phyloP scores from a whole-genome alignment of 1,140 invertebrate genomes.

The Drosophila ironensis region DNA sequence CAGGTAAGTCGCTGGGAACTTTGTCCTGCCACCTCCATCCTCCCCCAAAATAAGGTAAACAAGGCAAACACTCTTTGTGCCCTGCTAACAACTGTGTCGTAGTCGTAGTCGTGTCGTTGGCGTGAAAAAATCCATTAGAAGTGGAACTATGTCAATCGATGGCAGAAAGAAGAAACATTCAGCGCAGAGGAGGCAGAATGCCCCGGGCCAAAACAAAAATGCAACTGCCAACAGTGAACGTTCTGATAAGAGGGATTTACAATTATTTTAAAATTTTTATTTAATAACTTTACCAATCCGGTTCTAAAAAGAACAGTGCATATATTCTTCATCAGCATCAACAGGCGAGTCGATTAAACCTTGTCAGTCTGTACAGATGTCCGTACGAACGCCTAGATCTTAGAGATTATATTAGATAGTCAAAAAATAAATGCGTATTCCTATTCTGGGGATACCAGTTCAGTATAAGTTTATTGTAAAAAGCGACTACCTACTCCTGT shows the following conservation, averaged over 20 bases:
- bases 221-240: slow-evolving; percentile 3
- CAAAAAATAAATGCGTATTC: too few relatives aligned
- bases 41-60: slow-evolving; percentile 37
- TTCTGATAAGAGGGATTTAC: neutral
- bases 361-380: too few relatives aligned
- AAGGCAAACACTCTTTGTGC: slow-evolving; percentile 44
- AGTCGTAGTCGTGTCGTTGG: slow-evolving; percentile 37
- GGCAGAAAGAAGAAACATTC: slow-evolving; percentile 50
- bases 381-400: too few relatives aligned
- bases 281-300: too few relatives aligned
- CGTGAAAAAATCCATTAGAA: slow-evolving; percentile 79
- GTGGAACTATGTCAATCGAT: slow-evolving; percentile 77
- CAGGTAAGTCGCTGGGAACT: slow-evolving; percentile 64
- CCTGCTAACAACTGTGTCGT: slow-evolving; percentile 58
- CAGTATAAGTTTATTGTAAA: too few relatives aligned
- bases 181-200: slow-evolving; percentile 35
- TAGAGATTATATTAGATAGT: too few relatives aligned
- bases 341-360: too few relatives aligned
- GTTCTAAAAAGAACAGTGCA: neutral
- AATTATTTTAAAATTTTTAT: slow-evolving; percentile 9
- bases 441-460: too few relatives aligned
- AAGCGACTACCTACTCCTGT: too few relatives aligned
- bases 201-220: slow-evolving; percentile 7
- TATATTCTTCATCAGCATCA: too few relatives aligned
- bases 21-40: slow-evolving; percentile 6